Base-by-base conservation (phyloP, 2,888 invertebrate genomes). In the Xylota segnis region DNA sequence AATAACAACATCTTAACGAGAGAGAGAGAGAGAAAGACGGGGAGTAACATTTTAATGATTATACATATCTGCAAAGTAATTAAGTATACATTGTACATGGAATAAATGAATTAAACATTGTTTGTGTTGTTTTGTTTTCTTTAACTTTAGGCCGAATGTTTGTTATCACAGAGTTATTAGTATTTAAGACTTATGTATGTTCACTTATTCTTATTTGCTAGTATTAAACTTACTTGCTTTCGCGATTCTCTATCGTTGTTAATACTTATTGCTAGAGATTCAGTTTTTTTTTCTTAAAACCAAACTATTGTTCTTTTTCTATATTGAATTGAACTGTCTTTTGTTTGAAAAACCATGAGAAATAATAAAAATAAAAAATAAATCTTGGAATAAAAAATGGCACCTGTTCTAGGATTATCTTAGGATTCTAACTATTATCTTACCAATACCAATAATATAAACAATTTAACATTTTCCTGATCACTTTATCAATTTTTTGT, bases 121-220 rank as follows among this genome's bases (percentile, higher is more conserved):
- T 27, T 34, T 74, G 18, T 52, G 54, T 71, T 56, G 34, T 18
- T 29, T 58, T 32, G 56, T 71, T 32, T 37, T 63, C 27, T 70
- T 47, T 45, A 63, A 56, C 34, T 78, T 78, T 65, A 79, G 71
- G 66, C 74, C 81, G 81, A 81, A 68, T 79, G 66, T 74, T 81
- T 81, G 66, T 81, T 81, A 81, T 81, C 81, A 81, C 81, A 81
- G 81, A 74, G 81, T 81, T 74, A 66, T 74, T 74, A 81, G 81
- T 81, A 81, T 68, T 81, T 63, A 72, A 72, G 79, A 72, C 47
- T 65, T 63, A 70, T 66, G 54, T 61, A 47, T 16, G 43, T 72
- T 65, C 47, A 56, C 12, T 78, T 71, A 45, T 59, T 40, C 29
- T 70, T 68, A 63, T 43, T 18, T 52, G 18, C 52, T 76, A 75